phyloP scores from a whole-genome alignment of 2,888 invertebrate genomes.

The Oscheius sp. region DNA sequence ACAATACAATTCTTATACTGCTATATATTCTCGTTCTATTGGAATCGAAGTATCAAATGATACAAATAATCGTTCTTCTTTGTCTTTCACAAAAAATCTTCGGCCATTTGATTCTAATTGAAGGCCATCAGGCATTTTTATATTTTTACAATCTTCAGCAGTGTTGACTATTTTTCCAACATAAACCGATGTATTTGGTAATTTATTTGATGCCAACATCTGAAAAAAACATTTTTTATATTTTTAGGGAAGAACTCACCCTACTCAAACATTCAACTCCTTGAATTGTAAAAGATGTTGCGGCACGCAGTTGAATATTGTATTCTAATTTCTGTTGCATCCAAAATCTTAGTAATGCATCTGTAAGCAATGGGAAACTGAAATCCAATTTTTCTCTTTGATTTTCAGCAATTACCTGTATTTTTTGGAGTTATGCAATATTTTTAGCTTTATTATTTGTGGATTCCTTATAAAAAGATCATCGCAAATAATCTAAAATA shows the following conservation, averaged over 20 bases:
- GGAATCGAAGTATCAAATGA: slow-evolving; percentile 4
- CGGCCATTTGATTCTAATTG: slow-evolving; percentile 1
- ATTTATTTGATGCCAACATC: not conserved
- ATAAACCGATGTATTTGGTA: slow-evolving; percentile 6
- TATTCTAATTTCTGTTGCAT: slow-evolving; percentile 3
- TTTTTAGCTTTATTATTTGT: slow-evolving; percentile 1
- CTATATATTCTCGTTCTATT: not conserved
- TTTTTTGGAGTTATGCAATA: slow-evolving; percentile 9
- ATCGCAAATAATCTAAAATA: slow-evolving; percentile 4
- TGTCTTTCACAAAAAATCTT: slow-evolving; percentile 22
- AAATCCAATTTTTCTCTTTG: not conserved
- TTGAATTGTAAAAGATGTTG: not conserved
- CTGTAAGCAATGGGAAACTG: slow-evolving; percentile 9
- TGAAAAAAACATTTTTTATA: not conserved
- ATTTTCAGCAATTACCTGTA: not conserved
- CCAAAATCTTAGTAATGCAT: slow-evolving; percentile 8
- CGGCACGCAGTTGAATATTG: slow-evolving; percentile 12
- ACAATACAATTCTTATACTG: not conserved
- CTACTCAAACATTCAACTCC: not conserved
- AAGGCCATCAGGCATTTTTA: slow-evolving; percentile 3
- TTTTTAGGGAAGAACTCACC: not conserved
- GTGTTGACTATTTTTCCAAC: slow-evolving; percentile 3
- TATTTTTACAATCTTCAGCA: not conserved
- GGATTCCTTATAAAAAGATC: slow-evolving; percentile 12
- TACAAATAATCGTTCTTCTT: not conserved